Evolutionary conservation across 2,113 vertebrate genomes (phyloP), one percentile per base, ranked within the genome.

Genomic region (Psilopsiagon aurifrons): DNA sequence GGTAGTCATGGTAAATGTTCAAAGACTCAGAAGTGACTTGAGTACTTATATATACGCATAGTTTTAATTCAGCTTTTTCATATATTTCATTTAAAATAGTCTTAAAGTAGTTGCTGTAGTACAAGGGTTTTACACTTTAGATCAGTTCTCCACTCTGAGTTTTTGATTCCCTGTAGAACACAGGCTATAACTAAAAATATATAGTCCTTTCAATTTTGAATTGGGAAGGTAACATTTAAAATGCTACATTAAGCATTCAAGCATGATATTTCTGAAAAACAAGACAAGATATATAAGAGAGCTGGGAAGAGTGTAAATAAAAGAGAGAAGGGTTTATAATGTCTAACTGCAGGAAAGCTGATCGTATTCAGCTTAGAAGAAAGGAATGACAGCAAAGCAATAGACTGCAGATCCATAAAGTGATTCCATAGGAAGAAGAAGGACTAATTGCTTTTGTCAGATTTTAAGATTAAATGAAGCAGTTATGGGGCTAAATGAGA

Each of bases 271-370:
- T 79, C 20, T 71, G 2, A 62, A 66, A 91, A 71, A 81, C 46
- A 90, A 94, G 73, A 84, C 49, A 90, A 94, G 77, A 82, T 52
- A 92, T 88, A 93, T 59, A 93, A 84, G 24, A 71, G 59, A 55
- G 57, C 43, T 60, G 44, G 46, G 83, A 80, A 60, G 51, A 70
- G 28, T 2, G 17, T 31, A 88, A 89, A 78, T 78, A 33, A 84
- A 79, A 71, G 68, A 67, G 60, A 25, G 83, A 64, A 75, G 62
- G 66, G 55, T 91, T 95, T 55, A 10, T 74, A 37, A 62, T 12
- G 41, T 64, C 2, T 27, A 46, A 8, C 41, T 41, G 49, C 52
- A 17, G 91, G 86, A 71, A 74, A 78, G 46, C 59, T 60, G 83
- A 35, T 15, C 5, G 10, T 10, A 4, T 3, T 59, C 55, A 2